Percentiles rank a stretch among this genome's conserved stretches.
phyloP scores from a whole-genome alignment of 2,797 vertebrate species.

The Taenioides sp. region DNA sequence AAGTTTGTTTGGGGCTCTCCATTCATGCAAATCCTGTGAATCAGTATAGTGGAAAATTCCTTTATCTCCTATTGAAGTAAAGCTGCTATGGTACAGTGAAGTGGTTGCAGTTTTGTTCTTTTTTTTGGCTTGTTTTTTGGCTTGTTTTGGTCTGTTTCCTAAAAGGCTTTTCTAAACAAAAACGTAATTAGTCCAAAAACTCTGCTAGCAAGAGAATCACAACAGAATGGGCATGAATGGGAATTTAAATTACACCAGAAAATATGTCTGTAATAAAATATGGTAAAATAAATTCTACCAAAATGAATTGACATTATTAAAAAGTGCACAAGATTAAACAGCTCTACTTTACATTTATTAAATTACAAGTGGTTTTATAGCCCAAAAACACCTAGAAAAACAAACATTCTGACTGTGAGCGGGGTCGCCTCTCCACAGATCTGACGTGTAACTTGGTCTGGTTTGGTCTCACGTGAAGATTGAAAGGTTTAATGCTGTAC shows the following conservation, averaged over 20 bases:
- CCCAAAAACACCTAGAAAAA: no score
- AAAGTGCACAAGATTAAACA: no score
- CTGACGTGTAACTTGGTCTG: no score
- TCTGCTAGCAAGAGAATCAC: constrained; percentile 10
- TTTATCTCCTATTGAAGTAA: constrained; percentile 21
- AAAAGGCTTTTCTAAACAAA: constrained; percentile 15
- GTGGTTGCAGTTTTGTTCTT: neutral
- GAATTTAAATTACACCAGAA: neutral
- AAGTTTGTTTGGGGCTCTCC: constrained; percentile 29
- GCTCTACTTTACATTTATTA: no score
- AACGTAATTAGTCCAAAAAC: constrained; percentile 38
- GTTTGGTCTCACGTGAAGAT: no score
- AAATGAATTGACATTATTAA: no score
- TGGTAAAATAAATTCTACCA: neutral
- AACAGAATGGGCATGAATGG: neutral
- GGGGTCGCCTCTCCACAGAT: no score
- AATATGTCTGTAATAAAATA: neutral
- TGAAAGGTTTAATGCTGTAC: no score
- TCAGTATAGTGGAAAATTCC: constrained; percentile 25
- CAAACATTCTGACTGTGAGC: no score
- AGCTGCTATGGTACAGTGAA: neutral
- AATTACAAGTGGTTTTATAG: no score
- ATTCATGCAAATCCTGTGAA: constrained; percentile 21
- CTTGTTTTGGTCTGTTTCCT: constrained; percentile 25
- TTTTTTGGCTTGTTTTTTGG: neutral